Conservation (phyloP, 2,888 invertebrate genomes). For the Sminthurinus aureus region DNA sequence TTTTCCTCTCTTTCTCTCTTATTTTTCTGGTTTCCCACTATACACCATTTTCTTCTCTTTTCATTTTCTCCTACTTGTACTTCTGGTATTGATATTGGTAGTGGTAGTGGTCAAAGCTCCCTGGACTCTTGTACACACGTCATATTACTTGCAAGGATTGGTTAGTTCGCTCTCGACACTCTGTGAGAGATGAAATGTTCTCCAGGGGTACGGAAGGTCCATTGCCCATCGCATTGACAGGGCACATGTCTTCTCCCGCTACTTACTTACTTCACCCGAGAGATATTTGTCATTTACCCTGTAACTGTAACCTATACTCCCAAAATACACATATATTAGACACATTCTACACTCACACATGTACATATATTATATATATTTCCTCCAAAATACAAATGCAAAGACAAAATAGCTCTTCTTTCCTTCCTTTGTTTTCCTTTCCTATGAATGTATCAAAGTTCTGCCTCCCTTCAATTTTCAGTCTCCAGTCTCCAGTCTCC, state of each 20-base stretch:
- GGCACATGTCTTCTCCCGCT: slow-evolving; percentile 37
- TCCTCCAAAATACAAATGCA: neutral
- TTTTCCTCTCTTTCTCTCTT: slow-evolving; percentile 1
- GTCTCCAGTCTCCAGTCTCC: slow-evolving; percentile 3
- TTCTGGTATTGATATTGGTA: neutral
- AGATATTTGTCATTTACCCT: slow-evolving; percentile 41
- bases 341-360: neutral
- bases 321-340: neutral
- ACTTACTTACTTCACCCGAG: slow-evolving; percentile 37
- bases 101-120: slow-evolving; percentile 35
- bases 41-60: slow-evolving; percentile 5
- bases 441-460: neutral
- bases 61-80: too few species aligned
- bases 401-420: neutral
- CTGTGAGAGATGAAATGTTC: slow-evolving; percentile 35
- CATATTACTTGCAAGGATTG: slow-evolving; percentile 36
- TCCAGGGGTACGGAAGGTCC: slow-evolving; percentile 25
- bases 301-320: neutral
- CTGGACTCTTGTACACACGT: slow-evolving; percentile 42
- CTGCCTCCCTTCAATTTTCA: neutral
- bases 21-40: slow-evolving; percentile 35
- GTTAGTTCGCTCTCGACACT: slow-evolving; percentile 25
- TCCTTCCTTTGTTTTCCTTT: neutral
- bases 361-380: neutral
- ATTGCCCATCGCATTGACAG: slow-evolving; percentile 29